Evolutionary conservation across 2,113 vertebrate genomes (phyloP), one percentile per base, ranked within the genome.

Genomic region (Toxotes jaculatrix): DNA sequence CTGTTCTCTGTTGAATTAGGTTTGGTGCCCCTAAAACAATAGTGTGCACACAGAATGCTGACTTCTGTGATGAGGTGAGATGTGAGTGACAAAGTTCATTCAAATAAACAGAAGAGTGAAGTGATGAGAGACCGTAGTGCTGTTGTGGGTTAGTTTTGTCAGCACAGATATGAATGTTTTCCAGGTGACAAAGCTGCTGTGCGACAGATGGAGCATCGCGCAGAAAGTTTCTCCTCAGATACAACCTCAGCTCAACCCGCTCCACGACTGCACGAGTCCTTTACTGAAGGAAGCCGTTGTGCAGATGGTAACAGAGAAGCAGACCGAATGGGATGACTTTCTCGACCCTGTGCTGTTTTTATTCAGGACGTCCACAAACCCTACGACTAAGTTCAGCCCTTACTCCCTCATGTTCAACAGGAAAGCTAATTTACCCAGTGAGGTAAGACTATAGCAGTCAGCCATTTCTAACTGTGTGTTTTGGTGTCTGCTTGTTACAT

Each of bases 341-440:
- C 91, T 98, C 0, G 96, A 97, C 63, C 95, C 96, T 0, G 80
- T 97, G 55, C 93, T 97, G 43, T 97, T 96, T 1, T 47, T 95
- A 21, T 96, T 97, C 86, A 94, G 97, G 73, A 97, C 96, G 1
- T 94, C 96, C 0, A 83, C 94, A 80, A 97, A 96, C 85, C 89
- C 96, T 0, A 84, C 93, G 1, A 98, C 97, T 1, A 96, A 95
- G 82, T 96, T 96, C 83, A 95, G 95, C 0, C 97, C 97, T 0
- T 96, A 96, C 82, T 96, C 95, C 66, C 95, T 98, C 82, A 96
- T 98, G 94, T 97, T 97, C 81, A 97, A 95, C 93, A 94, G 97
- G 91, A 95, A 95, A 2, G 91, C 93, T 23, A 94, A 89, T 80
- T 75, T 95, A 53, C 95, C 95, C 0, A 94, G 89, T 0, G 85